Percentiles rank a stretch among this genome's conserved stretches.
Evolutionary conservation across 2,797 vertebrate species (phyloP).

Genomic region (Pygocentrus nattereri): DNA sequence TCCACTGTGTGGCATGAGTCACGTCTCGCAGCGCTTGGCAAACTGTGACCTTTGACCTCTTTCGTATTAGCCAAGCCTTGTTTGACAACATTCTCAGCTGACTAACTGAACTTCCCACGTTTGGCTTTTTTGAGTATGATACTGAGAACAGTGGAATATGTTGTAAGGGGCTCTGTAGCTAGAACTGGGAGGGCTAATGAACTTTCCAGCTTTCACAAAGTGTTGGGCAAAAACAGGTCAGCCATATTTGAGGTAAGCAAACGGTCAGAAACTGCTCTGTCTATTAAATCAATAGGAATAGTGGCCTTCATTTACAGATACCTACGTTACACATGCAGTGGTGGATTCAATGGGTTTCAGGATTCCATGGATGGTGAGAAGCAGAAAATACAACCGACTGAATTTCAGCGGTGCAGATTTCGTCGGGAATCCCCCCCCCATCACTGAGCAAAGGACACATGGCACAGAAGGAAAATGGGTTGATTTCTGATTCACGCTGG

Average conservation of each 20-base stretch:
- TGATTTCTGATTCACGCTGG: no score
- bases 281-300: no score
- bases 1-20: constrained; percentile 2
- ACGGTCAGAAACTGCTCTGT: background rate
- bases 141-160: background rate
- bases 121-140: constrained; percentile 10
- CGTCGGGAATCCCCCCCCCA: no score
- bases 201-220: background rate
- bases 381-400: no score
- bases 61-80: constrained; percentile 46
- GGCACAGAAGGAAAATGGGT: no score
- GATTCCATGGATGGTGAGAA: no score
- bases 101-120: constrained; percentile 40
- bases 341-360: no score
- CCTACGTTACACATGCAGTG: background rate
- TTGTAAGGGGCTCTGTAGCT: constrained; percentile 21
- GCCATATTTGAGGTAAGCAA: background rate
- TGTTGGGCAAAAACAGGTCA: background rate
- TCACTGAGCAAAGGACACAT: no score
- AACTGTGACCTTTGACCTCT: constrained; percentile 42
- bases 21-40: constrained; percentile 9
- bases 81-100: constrained; percentile 42
- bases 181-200: background rate
- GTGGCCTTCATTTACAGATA: background rate
- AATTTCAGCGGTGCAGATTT: no score